A percentile compares a stretch with the other conserved stretches of the same genome.
Conservation (phyloP, 2,888 invertebrate species). For the Stenodera caucasica region DNA sequence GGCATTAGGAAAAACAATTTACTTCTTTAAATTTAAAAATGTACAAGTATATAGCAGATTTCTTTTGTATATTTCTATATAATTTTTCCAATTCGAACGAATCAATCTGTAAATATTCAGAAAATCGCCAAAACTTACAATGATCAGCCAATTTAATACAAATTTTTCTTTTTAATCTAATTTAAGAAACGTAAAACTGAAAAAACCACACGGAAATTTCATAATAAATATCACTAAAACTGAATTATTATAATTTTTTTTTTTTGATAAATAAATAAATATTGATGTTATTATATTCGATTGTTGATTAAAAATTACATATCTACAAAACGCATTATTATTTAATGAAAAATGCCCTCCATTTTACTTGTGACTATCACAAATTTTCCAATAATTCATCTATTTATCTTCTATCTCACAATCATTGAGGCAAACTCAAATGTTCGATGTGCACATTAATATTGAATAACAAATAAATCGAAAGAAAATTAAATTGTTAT, state of each 20-base stretch:
- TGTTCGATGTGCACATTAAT: conserved; percentile 22
- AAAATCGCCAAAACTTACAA: neutral
- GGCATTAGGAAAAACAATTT: conserved; percentile 18
- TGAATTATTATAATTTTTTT: neutral
- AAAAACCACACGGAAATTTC: neutral
- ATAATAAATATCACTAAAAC: neutral
- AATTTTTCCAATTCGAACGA: neutral
- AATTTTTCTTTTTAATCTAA: neutral
- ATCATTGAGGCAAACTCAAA: neutral
- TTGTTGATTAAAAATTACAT: neutral
- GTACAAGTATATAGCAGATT: conserved; percentile 25
- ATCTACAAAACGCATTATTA: neutral
- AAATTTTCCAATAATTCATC: neutral
- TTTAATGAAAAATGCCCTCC: neutral
- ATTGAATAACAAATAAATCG: conserved; percentile 15
- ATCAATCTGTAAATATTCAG: neutral
- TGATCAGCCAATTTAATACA: neutral
- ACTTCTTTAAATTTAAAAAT: conserved; percentile 20
- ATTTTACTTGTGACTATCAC: neutral
- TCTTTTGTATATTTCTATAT: conserved; percentile 18
- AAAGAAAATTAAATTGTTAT: conserved; percentile 14
- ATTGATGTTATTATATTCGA: neutral
- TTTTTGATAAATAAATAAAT: conserved; percentile 3
- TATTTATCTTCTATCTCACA: neutral
- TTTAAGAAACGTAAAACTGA: neutral